Evolutionary conservation across 2,888 invertebrate genomes (phyloP), one percentile per base, ranked within the genome.

Genomic region (Drosophila pseudotakahashii): DNA sequence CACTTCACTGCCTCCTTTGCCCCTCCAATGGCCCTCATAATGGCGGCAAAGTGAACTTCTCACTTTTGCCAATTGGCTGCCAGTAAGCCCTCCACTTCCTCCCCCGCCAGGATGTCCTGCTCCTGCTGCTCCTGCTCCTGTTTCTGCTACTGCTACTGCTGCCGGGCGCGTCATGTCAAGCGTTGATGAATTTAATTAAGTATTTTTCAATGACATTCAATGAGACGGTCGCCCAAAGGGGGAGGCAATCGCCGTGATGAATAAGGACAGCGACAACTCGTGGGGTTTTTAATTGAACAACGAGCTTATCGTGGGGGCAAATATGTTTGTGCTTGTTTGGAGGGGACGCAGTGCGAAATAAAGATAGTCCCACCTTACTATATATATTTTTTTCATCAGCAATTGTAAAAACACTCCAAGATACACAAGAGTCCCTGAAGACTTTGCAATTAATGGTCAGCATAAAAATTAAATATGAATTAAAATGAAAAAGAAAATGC

Each of bases 111-210:
- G 16, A 34, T 13, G 16, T 19, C 42, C 42, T 42, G 42, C 42
- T 53, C 10, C 48, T 32, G 9, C 19, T 51, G 41, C 10, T 55
- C 14, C 19, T 51, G 41, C 10, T 55, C 14, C 50, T 34, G 13
- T 7, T 16, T 10, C 42, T 42, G 16, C 16, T 41, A 3, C 19
- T 26, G 26, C 26, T 26, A 6, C 26, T 26, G 36, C 45, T 48
- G 23, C 51, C 59, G 48, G 48, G 32, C 66, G 66, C 60, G 59
- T 66, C 73, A 74, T 77, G 83, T 88, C 80, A 82, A 79, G 80
- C 87, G 83, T 73, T 88, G 80, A 88, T 86, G 80, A 84, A 82
- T 88, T 82, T 82, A 84, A 84, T 82, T 82, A 84, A 81, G 85
- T 87, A 84, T 78, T 87, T 71, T 81, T 77, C 88, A 87, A 81